Base-by-base conservation (phyloP, 2,888 invertebrate genomes). In the Andrena haemorrhoa region DNA sequence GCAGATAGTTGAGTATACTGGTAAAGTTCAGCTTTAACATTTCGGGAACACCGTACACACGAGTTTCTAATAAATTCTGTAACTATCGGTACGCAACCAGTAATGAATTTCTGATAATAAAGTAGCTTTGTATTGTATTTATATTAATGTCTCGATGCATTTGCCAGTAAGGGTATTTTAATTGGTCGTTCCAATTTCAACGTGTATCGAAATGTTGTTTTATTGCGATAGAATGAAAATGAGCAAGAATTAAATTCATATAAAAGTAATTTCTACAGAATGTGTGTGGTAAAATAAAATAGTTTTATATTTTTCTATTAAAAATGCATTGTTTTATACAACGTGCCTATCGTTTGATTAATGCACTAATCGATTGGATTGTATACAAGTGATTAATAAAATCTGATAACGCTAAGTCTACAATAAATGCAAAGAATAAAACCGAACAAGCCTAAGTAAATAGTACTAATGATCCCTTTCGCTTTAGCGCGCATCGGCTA, bases 361-460 rank as follows among this genome's bases (percentile, higher is more conserved):
- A n/a, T n/a, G n/a, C 26, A 64, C 12, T 41, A 29, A 53, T 47
- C 69, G 29, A 29, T 33, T 75, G 16, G 56, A 20, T 65, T 60
- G 31, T 41, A 64, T 60, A 64, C 49, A 10, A 20, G 26, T 47
- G 20, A 65, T 26, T 56, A 8, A 75, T 33, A 31, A 58, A 10
- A 26, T 76, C 33, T 66, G 26, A 31, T 5, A 65, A 65, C 10
- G 26, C 64, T 70, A 33, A 61, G 66, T 31, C 10, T n/a, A 41
- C 29, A 63, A 35, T 65, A 65, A 70, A 79, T 56, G 26, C 60
- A 68, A 68, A 80, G 16, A 72, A 35, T 12, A 16, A 64, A 72
- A 58, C 29, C 10, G 31, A 35, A 6, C 26, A 41, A 12, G 2
- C 26, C 41, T 23, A 74, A 53, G 26, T 68, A 61, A 6, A 12